A percentile compares a stretch with the other conserved stretches of the same genome.
Conservation (phyloP, 2,113 vertebrate species). For the Rhinopomastus cyanomelas region DNA sequence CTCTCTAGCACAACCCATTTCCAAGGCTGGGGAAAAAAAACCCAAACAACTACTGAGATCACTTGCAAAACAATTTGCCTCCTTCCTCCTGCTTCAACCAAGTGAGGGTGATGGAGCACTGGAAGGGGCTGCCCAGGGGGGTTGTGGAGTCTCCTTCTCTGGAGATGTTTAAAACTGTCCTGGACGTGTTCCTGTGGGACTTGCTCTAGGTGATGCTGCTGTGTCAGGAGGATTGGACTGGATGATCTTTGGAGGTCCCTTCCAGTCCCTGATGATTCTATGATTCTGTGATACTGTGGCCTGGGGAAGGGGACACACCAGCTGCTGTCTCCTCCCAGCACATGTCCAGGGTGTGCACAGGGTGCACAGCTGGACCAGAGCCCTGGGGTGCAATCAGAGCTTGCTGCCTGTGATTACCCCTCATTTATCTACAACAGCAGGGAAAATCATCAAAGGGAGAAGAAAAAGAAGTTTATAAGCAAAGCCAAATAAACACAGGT, state of each 20-base stretch:
- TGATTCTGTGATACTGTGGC: no score
- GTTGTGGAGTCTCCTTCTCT: no score
- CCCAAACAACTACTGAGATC: slow-evolving; percentile 4
- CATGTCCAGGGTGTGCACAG: rapidly evolving
- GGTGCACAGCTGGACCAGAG: not conserved
- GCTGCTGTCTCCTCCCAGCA: not conserved
- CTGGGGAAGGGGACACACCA: not conserved
- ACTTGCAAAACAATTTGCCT: slow-evolving; percentile 20
- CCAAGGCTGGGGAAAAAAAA: not conserved
- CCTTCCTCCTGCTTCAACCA: slow-evolving; percentile 24
- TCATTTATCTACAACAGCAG: not conserved
- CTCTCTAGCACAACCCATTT: slow-evolving; percentile 6
- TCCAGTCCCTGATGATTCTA: no score
- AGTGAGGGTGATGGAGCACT: no score
- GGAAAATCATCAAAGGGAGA: slow-evolving; percentile 25
- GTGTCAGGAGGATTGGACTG: no score
- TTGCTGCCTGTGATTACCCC: not conserved
- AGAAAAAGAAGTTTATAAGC: not conserved
- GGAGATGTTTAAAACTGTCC: no score
- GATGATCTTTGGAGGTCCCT: no score
- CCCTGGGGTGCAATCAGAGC: not conserved
- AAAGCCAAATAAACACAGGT: slow-evolving; percentile 31
- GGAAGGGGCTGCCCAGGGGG: no score
- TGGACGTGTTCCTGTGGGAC: no score
- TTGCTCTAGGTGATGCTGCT: no score